A percentile compares a stretch with the other conserved stretches of the same genome.
phyloP scores from a whole-genome alignment of 2,113 vertebrate species.

The Corvus cornix region DNA sequence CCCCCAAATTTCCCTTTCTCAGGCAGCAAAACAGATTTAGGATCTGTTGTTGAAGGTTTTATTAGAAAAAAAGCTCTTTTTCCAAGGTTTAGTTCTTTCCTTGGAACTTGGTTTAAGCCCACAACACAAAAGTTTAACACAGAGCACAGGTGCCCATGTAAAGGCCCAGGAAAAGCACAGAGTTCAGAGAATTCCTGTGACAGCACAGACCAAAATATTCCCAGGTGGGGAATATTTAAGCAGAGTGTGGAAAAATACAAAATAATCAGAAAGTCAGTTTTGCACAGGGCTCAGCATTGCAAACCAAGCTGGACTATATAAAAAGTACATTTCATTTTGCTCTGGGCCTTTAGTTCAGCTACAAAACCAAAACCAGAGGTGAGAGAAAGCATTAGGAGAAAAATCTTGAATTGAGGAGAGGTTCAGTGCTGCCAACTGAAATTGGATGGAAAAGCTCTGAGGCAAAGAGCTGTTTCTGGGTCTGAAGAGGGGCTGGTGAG shows the following conservation, averaged over 20 bases:
- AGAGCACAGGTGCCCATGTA: too few species aligned
- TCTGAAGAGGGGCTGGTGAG: neutral
- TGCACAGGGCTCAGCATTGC: neutral
- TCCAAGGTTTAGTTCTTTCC: neutral
- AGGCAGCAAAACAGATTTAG: neutral
- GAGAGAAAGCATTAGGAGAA: neutral
- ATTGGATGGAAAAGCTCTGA: neutral
- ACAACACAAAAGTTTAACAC: neutral
- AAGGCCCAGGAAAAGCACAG: neutral
- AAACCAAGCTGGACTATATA: neutral
- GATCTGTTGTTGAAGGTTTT: neutral
- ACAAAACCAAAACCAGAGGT: neutral
- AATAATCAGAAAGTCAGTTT: neutral
- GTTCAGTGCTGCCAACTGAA: neutral
- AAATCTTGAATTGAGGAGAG: neutral
- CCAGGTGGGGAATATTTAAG: neutral
- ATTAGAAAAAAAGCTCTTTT: neutral
- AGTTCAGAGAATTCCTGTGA: neutral
- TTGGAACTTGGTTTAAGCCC: neutral
- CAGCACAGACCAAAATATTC: neutral
- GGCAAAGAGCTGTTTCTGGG: neutral
- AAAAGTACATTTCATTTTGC: neutral
- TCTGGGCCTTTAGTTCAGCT: neutral
- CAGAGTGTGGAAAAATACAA: neutral
- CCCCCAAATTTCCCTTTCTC: neutral